Conservation (phyloP, 2,797 vertebrate genomes). For the Pipistrellus nathusii region DNA sequence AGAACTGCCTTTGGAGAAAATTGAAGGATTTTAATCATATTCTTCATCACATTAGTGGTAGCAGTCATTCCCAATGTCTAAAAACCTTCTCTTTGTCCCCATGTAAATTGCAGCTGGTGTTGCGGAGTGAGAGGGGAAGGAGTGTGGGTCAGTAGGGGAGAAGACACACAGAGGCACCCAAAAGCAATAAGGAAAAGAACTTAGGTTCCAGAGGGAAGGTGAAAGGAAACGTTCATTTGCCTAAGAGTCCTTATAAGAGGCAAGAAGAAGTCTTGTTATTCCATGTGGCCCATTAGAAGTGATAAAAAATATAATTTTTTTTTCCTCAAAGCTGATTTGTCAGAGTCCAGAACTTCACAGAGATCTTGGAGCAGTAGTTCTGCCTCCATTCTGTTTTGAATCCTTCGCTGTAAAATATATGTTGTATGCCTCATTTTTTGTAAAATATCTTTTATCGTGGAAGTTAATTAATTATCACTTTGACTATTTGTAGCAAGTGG, state of each 20-base stretch:
- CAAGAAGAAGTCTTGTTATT: constrained; percentile 5
- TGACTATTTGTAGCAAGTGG: constrained; percentile 82
- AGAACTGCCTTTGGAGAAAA: neutral
- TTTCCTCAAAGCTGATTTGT: neutral
- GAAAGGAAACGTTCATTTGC: neutral
- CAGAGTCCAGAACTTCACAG: constrained; percentile 68
- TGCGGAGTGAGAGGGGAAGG: neutral
- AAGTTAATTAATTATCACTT: constrained; percentile 86
- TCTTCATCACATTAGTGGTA: neutral
- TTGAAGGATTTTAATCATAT: neutral
- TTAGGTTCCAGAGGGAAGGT: neutral
- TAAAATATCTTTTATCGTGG: constrained; percentile 85
- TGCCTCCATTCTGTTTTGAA: constrained; percentile 80
- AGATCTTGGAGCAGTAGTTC: constrained; percentile 67
- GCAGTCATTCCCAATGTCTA: neutral
- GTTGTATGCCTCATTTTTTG: constrained; percentile 84
- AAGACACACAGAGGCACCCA: neutral
- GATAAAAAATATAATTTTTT: constrained; percentile 43
- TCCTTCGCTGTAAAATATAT: constrained; percentile 79
- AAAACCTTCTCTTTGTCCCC: neutral
- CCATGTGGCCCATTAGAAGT: constrained; percentile 54
- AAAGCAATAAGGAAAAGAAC: neutral
- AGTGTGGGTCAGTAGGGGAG: neutral
- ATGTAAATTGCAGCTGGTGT: neutral
- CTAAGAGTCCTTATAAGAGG: constrained; percentile 57